phyloP scores from a whole-genome alignment of 2,888 invertebrate genomes.

The Brenthis ino region DNA sequence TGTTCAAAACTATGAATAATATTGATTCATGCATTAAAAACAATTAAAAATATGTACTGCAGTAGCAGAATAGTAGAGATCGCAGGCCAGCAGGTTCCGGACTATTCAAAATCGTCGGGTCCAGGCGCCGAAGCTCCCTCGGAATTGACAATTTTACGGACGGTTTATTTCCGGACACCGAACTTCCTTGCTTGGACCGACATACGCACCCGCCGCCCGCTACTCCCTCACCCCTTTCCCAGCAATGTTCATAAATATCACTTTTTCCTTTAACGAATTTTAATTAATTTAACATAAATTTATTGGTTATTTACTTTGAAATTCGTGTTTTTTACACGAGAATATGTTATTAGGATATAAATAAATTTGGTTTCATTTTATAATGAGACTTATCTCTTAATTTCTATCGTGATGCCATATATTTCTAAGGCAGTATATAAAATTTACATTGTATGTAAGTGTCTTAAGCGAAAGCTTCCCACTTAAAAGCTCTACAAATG shows the following conservation, averaged over 20 bases:
- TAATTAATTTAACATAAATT: constrained; percentile 10
- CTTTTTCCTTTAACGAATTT: constrained; percentile 32
- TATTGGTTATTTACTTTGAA: too few relatives aligned
- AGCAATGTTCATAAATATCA: constrained; percentile 38
- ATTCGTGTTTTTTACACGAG: too few relatives aligned
- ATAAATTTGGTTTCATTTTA: not conserved
- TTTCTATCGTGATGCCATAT: constrained; percentile 41
- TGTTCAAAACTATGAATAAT: not conserved
- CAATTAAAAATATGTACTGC: not conserved
- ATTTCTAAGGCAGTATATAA: constrained; percentile 69
- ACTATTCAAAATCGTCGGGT: constrained; percentile 67
- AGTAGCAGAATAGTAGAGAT: constrained; percentile 42
- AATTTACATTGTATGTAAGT: constrained; percentile 82
- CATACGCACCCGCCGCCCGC: constrained; percentile 55
- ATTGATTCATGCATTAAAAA: not conserved
- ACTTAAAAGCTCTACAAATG: constrained; percentile 83
- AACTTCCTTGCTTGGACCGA: constrained; percentile 73
- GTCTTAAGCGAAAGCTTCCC: constrained; percentile 83
- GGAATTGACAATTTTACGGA: constrained; percentile 88
- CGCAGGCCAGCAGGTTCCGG: constrained; percentile 43
- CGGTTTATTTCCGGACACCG: constrained; percentile 85
- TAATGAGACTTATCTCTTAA: constrained; percentile 23
- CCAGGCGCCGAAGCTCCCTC: constrained; percentile 68
- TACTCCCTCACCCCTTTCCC: constrained; percentile 59
- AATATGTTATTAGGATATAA: not conserved